Evolutionary conservation across 2,113 vertebrate species (phyloP).

Genomic region (Syrrhaptes paradoxus): DNA sequence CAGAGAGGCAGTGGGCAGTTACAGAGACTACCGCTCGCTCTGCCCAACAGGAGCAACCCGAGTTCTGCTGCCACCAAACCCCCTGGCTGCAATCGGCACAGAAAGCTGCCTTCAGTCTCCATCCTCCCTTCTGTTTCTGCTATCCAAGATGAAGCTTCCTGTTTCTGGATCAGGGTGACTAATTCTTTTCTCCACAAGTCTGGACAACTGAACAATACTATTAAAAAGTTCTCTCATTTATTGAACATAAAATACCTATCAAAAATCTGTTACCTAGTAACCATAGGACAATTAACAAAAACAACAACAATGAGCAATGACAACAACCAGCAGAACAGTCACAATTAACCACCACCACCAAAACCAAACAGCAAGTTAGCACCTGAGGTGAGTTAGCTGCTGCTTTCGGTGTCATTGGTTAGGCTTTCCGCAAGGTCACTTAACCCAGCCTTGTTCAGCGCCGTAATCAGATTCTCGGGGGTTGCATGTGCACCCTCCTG

Average conservation of each 20-base stretch:
- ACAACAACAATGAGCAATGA: background rate
- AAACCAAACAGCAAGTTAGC: background rate
- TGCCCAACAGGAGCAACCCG: rapidly evolving
- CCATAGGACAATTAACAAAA: slow-evolving; percentile 34
- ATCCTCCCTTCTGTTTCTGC: background rate
- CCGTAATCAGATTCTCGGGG: slow-evolving; percentile 81
- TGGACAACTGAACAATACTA: background rate
- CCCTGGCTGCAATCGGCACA: background rate
- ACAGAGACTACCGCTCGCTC: rapidly evolving
- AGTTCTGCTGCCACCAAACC: background rate
- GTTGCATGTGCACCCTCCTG: slow-evolving; percentile 89
- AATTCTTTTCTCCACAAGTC: background rate
- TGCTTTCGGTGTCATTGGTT: slow-evolving; percentile 73
- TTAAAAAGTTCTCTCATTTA: slow-evolving; percentile 18
- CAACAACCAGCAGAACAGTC: background rate
- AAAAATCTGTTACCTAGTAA: slow-evolving; percentile 61
- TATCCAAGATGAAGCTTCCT: background rate
- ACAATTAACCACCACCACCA: background rate
- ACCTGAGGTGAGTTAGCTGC: slow-evolving; percentile 36
- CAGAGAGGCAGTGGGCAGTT: rapidly evolving
- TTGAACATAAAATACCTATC: slow-evolving; percentile 19
- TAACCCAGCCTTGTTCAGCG: slow-evolving; percentile 84
- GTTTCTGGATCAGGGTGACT: background rate
- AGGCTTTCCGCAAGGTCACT: slow-evolving; percentile 84
- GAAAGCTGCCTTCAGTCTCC: background rate